Evolutionary conservation across 37 sponge, comb jelly and placozoan genomes (phyloP), one percentile per base, ranked within the genome.

Genomic region (Dysidea cf. avara): DNA sequence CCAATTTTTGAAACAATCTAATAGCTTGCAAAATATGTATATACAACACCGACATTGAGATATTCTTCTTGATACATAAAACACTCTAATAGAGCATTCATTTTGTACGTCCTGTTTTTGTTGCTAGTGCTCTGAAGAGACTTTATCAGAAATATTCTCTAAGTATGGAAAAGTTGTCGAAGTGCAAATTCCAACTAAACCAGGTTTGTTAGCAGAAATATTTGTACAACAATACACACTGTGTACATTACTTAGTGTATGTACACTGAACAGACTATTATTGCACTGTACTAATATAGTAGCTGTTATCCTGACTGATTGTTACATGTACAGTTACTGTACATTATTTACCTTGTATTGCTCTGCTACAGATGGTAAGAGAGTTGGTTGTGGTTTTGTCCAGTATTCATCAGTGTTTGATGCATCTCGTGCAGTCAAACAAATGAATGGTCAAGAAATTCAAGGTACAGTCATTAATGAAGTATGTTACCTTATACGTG

Each of bases 121-220:
- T 14, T 13, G 22, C 17, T 25, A 48, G 57, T 74, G 81, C 58
- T 58, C 61, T 1, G 79, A 80, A 29, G 86, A 81, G 36, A 90
- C 88, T 20, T 25, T 93, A 13, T 66, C 47, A 61, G 28, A 37
- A n/a, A 33, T 59, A 4, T 89, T 88, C 64, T 33, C 50, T 3
- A 24, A 51, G 2, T 88, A 59, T 77, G 94, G 94, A 12, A 24
- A 46, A 7, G 82, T 88, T 0, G 2, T 65, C 3, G 80, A 72
- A 2, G 86, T 89, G 21, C 73, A 88, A 49, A 84, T 93, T 24
- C 94, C 94, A 55, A 76, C 65, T 16, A 93, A 89, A 40, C 48
- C 57, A 14, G 75, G 76, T 69, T n/a, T n/a, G n/a, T n/a, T n/a
- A n/a, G n/a, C n/a, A n/a, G n/a, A n/a, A n/a, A n/a, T n/a, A n/a